phyloP scores from a whole-genome alignment of 2,797 vertebrate genomes.

The Hemibagrus guttatus region DNA sequence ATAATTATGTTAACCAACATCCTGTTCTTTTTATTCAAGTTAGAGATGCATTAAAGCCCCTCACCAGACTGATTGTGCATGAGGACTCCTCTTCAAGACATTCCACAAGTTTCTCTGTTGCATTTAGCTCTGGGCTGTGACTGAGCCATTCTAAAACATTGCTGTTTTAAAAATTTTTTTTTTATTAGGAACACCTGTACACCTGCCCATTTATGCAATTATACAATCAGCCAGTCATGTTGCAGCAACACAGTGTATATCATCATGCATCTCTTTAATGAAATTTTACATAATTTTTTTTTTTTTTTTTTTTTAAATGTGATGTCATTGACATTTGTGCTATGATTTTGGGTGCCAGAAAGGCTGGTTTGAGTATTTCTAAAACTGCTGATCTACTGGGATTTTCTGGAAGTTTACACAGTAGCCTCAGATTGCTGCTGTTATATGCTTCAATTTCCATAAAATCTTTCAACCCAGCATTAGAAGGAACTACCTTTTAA shows the following conservation, averaged over 20 bases:
- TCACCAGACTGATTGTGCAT: not conserved
- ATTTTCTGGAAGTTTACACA: not conserved
- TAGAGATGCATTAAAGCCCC: not conserved
- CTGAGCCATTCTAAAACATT: not conserved
- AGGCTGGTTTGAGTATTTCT: constrained; percentile 5
- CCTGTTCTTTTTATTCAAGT: not conserved
- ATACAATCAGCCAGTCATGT: not conserved
- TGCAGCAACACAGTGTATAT: not conserved
- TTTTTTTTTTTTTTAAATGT: too few species aligned
- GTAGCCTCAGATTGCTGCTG: constrained; percentile 9
- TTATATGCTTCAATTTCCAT: not conserved
- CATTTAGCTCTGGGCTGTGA: not conserved
- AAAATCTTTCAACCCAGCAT: not conserved
- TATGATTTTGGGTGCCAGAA: not conserved
- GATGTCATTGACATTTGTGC: not conserved
- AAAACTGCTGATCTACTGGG: not conserved
- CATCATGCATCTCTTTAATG: not conserved
- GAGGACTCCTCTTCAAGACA: not conserved
- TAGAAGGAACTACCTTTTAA: not conserved
- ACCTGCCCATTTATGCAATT: not conserved
- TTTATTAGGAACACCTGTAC: constrained; percentile 11
- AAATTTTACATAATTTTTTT: too few species aligned
- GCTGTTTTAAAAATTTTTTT: not conserved
- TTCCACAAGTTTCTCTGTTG: not conserved
- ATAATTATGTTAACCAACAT: not conserved